Evolutionary conservation across 2,113 vertebrate genomes (phyloP).

Genomic region (Eptesicus fuscus): DNA sequence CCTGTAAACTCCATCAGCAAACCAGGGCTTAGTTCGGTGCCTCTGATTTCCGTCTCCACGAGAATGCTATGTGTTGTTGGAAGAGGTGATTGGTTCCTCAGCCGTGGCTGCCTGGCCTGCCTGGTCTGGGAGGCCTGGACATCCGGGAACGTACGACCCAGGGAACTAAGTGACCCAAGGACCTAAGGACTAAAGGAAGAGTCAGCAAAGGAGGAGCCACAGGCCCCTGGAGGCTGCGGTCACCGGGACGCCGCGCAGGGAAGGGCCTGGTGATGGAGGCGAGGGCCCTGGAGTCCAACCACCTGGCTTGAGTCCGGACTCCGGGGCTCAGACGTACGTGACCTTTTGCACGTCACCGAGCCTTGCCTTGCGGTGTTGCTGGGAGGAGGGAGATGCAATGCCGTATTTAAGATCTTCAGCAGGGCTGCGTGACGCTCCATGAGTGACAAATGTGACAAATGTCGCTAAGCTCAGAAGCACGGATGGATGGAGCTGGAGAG

Average conservation of each 20-base stretch:
- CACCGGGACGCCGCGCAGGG: accelerated
- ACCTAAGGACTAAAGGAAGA: too few relatives aligned
- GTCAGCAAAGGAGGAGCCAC: background rate
- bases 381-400: background rate
- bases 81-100: background rate
- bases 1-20: background rate
- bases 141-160: too few relatives aligned
- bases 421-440: background rate
- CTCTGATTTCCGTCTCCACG: background rate
- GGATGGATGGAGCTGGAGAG: accelerated
- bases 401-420: background rate
- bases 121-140: background rate
- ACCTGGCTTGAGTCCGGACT: background rate
- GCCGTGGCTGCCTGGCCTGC: background rate
- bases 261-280: background rate
- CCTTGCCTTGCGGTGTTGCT: background rate
- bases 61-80: accelerated
- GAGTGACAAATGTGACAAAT: background rate
- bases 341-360: background rate
- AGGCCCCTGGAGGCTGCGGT: accelerated
- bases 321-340: background rate
- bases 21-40: background rate
- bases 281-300: accelerated
- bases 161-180: too few relatives aligned
- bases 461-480: background rate